phyloP scores from a whole-genome alignment of 1,140 invertebrate genomes.

The Andrena cerasifolii region DNA sequence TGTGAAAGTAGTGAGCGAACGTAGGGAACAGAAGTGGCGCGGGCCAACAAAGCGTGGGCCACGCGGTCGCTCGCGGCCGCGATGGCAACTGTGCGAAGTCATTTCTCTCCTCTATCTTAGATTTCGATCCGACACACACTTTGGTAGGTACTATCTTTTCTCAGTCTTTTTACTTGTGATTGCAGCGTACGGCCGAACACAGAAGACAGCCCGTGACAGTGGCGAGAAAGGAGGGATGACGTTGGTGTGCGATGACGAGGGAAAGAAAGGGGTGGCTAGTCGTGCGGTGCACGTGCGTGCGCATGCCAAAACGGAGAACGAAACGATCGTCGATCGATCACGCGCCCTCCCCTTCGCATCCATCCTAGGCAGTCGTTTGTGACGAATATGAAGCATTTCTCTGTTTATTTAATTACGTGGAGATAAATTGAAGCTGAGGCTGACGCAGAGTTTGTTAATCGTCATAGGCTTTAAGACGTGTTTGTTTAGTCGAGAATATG shows the following conservation, averaged over 20 bases:
- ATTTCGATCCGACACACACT: too few relatives aligned
- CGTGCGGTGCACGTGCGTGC: constrained; percentile 61
- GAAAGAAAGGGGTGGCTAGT: constrained; percentile 40
- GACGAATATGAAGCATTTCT: too few relatives aligned
- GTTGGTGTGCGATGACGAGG: constrained; percentile 27
- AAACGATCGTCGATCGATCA: constrained; percentile 15
- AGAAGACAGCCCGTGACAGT: constrained; percentile 54
- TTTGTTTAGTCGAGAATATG: too few relatives aligned
- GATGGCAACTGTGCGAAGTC: not conserved
- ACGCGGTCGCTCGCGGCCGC: not conserved
- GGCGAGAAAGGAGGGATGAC: constrained; percentile 21
- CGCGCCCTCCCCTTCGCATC: too few relatives aligned
- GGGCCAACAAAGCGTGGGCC: constrained; percentile 31
- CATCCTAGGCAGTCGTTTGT: not conserved
- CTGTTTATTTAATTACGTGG: too few relatives aligned
- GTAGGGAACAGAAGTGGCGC: not conserved
- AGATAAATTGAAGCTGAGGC: too few relatives aligned
- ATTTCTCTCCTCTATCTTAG: too few relatives aligned
- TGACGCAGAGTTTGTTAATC: too few relatives aligned
- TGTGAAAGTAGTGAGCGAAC: constrained; percentile 10
- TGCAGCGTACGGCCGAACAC: constrained; percentile 38
- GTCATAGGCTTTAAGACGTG: too few relatives aligned
- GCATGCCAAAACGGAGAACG: constrained; percentile 45
- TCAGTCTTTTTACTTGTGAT: not conserved
- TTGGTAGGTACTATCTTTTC: not conserved